Conservation (phyloP, 2,113 vertebrate species). For the Rhinolophus sinicus region DNA sequence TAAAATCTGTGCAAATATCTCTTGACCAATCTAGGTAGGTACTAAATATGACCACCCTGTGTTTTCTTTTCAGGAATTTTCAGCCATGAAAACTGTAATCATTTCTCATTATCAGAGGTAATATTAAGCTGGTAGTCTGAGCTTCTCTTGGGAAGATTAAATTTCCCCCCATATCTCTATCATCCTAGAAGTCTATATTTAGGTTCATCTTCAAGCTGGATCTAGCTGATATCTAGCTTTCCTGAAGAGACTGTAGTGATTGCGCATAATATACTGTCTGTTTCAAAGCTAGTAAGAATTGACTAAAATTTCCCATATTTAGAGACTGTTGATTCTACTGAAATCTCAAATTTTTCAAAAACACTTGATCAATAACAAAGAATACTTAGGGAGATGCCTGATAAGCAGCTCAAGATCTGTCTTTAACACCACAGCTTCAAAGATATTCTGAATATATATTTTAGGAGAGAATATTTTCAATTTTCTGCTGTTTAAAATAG, state of each 20-base stretch:
- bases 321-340: conserved; percentile 4
- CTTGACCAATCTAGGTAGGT: not conserved
- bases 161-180: conserved; percentile 10
- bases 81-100: conserved; percentile 30
- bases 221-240: conserved; percentile 69
- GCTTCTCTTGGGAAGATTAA: conserved; percentile 69
- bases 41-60: not conserved
- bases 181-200: conserved; percentile 58
- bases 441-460: conserved; percentile 58
- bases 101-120: conserved; percentile 28
- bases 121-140: conserved; percentile 41
- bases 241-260: conserved; percentile 25
- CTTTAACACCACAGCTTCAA: conserved; percentile 60
- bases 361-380: conserved; percentile 9
- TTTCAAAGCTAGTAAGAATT: not conserved
- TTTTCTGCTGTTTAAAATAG: conserved; percentile 56
- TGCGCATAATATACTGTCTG: not conserved
- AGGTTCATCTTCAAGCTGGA: conserved; percentile 67
- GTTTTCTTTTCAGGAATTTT: conserved; percentile 58
- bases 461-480: conserved; percentile 24
- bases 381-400: conserved; percentile 41
- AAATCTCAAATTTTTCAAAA: conserved; percentile 58
- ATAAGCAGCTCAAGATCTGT: conserved; percentile 39
- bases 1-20: conserved; percentile 17
- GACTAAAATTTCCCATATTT: not conserved